Base-by-base conservation (phyloP, 2,797 vertebrate species). In the Synanceia verrucosa region DNA sequence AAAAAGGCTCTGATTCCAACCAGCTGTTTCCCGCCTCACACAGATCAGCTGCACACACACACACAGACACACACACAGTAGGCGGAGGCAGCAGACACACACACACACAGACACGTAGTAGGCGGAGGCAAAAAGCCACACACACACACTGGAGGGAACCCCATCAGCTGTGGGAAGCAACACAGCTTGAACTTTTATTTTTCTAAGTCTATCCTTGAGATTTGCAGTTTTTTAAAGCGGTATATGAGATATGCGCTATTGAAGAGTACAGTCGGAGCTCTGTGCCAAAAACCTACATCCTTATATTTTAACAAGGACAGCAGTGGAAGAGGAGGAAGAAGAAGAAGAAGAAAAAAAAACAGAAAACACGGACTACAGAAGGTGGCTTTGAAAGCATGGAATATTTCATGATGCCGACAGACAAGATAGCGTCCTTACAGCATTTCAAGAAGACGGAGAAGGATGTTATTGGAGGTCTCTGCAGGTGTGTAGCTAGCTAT, bases 1-100 rank as follows among this genome's bases (percentile, higher is more conserved):
- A 94, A 95, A 93, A 90, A 85, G 79, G 75, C 67, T 92, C 94
- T 93, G 91, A 94, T 95, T 95, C 94, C 94, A 93, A 95, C 95
- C 96, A 97, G 96, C 96, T 97, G 96, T 97, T 97, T 97, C 96
- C 96, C 96, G 96, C 96, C 95, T 95, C 96, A 91, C 93, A 91
- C 91, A 85, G 91, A 95, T 94, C 95, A 95, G 95, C 94, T 95
- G 94, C 95, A 85, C 93, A 81, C 91, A 91, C 88, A 78, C 86
- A 84, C 78, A 79, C 82, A 81, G 69, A 74, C 69, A 48, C 78
- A 82, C 39, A 44, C 56, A 64, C n/a, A 81, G 85, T 83, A 79
- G 86, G 86, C 81, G 87, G 89, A 77, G 84, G 76, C 73, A 71
- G 51, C 69, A 72, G 65, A 68, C 81, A 64, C 61, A 57, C 65